Evolutionary conservation across 2,888 invertebrate genomes (phyloP).

Genomic region (Ceraclea dissimilis): DNA sequence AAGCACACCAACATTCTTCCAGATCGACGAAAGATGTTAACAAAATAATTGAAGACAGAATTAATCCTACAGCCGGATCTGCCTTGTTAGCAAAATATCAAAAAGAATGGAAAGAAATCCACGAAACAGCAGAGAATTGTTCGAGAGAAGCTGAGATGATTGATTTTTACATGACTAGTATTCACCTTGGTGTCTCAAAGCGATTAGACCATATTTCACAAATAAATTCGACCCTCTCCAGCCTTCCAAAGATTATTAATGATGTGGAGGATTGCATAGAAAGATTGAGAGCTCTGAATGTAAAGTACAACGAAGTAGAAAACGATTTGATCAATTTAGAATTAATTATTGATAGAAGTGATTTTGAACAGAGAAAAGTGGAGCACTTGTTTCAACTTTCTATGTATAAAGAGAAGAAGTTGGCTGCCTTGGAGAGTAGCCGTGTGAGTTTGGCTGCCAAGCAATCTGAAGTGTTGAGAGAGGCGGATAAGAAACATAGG

Average conservation of each 20-base stretch:
- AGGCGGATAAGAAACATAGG: constrained; percentile 14
- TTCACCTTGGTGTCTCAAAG: constrained; percentile 29
- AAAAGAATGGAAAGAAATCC: constrained; percentile 62
- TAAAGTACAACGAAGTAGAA: constrained; percentile 56
- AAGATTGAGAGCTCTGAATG: constrained; percentile 48
- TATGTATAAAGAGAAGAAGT: constrained; percentile 62
- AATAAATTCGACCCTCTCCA: constrained; percentile 35
- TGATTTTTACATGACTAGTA: constrained; percentile 38
- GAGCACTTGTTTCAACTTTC: constrained; percentile 66
- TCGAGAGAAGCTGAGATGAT: constrained; percentile 53
- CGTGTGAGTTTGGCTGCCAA: constrained; percentile 7
- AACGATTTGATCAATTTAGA: constrained; percentile 56
- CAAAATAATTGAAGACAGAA: neutral
- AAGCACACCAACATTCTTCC: constrained; percentile 11
- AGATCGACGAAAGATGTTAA: neutral
- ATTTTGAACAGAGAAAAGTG: constrained; percentile 61
- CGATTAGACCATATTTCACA: constrained; percentile 11
- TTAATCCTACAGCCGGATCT: constrained; percentile 53
- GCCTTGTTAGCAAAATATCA: constrained; percentile 64
- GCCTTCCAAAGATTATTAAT: constrained; percentile 39
- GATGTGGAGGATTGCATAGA: constrained; percentile 46
- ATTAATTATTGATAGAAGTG: constrained; percentile 60
- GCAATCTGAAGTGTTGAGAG: neutral
- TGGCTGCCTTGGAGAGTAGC: constrained; percentile 30
- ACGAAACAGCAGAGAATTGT: constrained; percentile 60